These are phyloP conservation scores for Xylophagus ater DNA, from an alignment of 2,888 invertebrate genomes.

Conservation along the genomic window DNA sequence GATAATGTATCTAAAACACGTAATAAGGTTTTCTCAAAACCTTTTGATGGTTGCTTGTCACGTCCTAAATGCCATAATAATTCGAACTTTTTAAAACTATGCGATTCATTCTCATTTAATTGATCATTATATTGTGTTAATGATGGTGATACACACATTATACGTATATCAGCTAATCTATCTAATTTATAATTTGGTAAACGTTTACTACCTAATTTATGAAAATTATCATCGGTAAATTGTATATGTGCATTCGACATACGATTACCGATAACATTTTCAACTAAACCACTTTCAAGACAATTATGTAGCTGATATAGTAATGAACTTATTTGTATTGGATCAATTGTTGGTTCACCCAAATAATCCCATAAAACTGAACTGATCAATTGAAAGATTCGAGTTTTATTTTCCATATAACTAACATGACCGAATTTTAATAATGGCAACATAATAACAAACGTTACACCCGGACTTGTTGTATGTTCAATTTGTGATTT, in stretches of 20 bases:
- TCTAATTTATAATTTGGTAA: constrained; percentile 31
- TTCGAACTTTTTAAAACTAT: constrained; percentile 38
- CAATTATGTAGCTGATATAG: constrained; percentile 67
- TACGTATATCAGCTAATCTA: constrained; percentile 31
- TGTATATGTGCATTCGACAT: constrained; percentile 25
- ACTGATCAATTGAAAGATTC: constrained; percentile 54
- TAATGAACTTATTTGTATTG: constrained; percentile 45
- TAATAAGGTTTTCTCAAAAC: constrained; percentile 51
- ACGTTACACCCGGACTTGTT: constrained; percentile 43
- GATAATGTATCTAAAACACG: constrained; percentile 45
- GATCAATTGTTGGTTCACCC: constrained; percentile 34
- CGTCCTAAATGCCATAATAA: constrained; percentile 66
- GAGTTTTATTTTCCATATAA: constrained; percentile 55
- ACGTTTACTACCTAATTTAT: background rate
- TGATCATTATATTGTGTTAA: constrained; percentile 22
- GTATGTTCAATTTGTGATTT: constrained; percentile 39
- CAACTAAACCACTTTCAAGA: constrained; percentile 50
- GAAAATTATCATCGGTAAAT: constrained; percentile 9
- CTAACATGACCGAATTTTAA: constrained; percentile 53
- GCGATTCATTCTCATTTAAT: constrained; percentile 34
- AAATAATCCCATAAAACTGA: constrained; percentile 62
- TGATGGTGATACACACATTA: constrained; percentile 30
- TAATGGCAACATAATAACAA: constrained; percentile 59
- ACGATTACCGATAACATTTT: constrained; percentile 52
- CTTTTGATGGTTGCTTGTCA: constrained; percentile 41